These are phyloP conservation scores for Guaruba guarouba DNA, from an alignment of 2,113 vertebrate species.

Conservation along the genomic window DNA sequence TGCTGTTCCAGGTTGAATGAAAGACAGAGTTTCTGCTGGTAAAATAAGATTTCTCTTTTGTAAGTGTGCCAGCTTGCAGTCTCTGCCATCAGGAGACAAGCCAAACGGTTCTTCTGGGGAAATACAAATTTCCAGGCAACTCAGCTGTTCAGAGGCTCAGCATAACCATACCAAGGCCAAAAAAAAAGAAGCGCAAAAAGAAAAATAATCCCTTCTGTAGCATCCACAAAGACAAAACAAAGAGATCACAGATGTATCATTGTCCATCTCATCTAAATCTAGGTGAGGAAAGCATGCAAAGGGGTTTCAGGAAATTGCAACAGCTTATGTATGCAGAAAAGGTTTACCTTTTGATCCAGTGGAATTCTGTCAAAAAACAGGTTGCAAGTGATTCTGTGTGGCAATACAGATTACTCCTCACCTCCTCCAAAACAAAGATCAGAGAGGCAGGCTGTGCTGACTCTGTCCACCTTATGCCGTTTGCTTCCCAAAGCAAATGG, in stretches of 20 bases:
- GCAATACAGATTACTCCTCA: not conserved
- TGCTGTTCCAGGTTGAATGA: conserved; percentile 30
- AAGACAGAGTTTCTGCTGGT: conserved; percentile 14
- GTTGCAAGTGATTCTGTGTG: not conserved
- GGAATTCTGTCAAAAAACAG: not conserved
- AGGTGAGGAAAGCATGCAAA: not conserved
- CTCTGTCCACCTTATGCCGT: not conserved
- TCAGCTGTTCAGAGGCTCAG: not conserved
- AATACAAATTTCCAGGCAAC: conserved; percentile 23
- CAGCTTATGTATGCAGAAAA: not conserved
- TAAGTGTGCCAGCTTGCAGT: not conserved
- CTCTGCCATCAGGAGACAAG: not conserved
- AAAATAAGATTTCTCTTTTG: conserved; percentile 31
- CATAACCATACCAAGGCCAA: not conserved
- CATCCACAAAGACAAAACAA: not conserved
- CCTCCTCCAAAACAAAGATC: rapidly evolving
- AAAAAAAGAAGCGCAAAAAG: not conserved
- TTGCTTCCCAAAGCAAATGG: not conserved
- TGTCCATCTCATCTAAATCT: not conserved
- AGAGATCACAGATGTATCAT: not conserved
- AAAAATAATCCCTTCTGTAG: not conserved
- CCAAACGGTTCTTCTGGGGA: conserved; percentile 36
- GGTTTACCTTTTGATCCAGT: not conserved
- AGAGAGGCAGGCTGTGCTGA: not conserved
- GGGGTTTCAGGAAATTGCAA: not conserved